A percentile compares a stretch with the other conserved stretches of the same genome.
These are phyloP conservation scores for Pardalotus punctatus DNA, from an alignment of 2,113 vertebrate genomes.

Conservation along the genomic window DNA sequence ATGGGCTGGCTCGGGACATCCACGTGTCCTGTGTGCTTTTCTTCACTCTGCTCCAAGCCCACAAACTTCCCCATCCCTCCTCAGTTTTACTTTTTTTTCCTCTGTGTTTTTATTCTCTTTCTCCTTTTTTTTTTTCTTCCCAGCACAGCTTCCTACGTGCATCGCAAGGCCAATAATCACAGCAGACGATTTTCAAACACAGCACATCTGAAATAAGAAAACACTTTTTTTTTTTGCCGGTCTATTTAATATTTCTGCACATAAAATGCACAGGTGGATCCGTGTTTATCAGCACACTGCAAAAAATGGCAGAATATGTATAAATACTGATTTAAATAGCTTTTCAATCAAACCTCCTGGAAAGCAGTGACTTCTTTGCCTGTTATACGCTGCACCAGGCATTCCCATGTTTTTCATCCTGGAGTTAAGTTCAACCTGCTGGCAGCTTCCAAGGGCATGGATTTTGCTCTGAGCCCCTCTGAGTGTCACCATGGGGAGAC, in stretches of 20 bases:
- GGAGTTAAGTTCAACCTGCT: neutral
- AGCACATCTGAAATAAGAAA: neutral
- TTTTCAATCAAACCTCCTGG: neutral
- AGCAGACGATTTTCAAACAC: neutral
- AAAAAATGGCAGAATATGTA: neutral
- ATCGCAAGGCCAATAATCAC: neutral
- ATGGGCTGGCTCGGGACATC: neutral
- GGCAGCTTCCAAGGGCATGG: neutral
- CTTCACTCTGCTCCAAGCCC: neutral
- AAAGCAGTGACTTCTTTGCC: neutral
- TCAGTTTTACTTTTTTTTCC: neutral
- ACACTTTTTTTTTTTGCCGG: neutral
- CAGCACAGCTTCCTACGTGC: neutral
- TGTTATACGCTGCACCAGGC: neutral
- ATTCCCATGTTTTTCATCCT: neutral
- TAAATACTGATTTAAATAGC: neutral
- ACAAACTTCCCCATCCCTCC: neutral
- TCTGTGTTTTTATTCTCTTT: neutral
- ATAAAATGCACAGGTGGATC: neutral
- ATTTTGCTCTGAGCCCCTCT: neutral
- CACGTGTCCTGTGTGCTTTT: rapidly evolving
- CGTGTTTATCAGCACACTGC: neutral
- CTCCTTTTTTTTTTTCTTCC: neutral
- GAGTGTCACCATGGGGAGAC: neutral
- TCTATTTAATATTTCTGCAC: neutral